Evolutionary conservation across 2,113 vertebrate genomes (phyloP), one percentile per base, ranked within the genome.

Genomic region (Solenodon paradoxus): DNA sequence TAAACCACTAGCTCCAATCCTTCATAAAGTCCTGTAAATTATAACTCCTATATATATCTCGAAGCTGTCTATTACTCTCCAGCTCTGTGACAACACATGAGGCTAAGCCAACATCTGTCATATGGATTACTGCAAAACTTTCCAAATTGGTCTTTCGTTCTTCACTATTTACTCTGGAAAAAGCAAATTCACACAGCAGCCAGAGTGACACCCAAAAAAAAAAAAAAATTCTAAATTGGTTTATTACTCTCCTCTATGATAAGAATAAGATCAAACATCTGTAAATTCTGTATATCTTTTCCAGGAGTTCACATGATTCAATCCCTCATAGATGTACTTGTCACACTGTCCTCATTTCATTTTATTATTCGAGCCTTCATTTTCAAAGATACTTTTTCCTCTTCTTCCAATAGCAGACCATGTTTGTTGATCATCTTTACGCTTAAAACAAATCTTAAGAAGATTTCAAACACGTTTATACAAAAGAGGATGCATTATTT

Each of bases 61-160:
- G 89, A 72, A 92, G 40, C 57, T 90, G 40, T 88, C 66, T 87
- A 30, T 66, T 88, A 80, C 28, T 71, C 20, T 91, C 24, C 2
- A 88, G 74, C 24, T 89, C 45, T 51, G 49, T 93, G 66, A 93
- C 59, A 89, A 88, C 42, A 57, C 45, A 71, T 24, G 51, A 55
- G 28, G 63, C 45, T 69, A 83, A 91, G 42, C 72, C 87, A 93
- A 85, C 87, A 93, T 93, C 81, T 91, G 69, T 79, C 63, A 93
- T 59, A 53, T 55, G 38, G 69, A 80, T 93, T 96, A 93, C 38
- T 40, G 19, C 81, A 90, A 69, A 51, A 68, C 20, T 68, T 84
- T 75, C 88, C 82, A 93, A 79, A 63, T 49, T 80, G 42, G 22
- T 91, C 64, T 74, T 84, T 84, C 20, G 7, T 63, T 90, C 53